These are phyloP conservation scores for Neodiprion fabricii DNA, from an alignment of 1,140 invertebrate species.

Conservation along the genomic window DNA sequence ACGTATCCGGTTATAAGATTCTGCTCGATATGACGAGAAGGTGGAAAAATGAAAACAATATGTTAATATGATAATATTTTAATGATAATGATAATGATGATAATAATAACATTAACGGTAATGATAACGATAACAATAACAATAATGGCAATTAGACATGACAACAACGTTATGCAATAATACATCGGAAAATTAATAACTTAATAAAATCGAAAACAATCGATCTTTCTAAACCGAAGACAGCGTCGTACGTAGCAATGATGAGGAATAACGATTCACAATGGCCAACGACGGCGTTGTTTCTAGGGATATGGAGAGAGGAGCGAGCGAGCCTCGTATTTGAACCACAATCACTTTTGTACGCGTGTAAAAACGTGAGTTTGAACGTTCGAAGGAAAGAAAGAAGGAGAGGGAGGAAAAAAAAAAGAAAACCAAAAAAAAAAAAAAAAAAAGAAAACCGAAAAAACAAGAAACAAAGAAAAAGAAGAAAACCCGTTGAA, in stretches of 20 bases:
- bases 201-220: too few species aligned
- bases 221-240: too few species aligned
- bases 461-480: neutral
- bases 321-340: neutral
- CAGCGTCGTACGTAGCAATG: too few species aligned
- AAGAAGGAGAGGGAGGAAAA: neutral
- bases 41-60: neutral
- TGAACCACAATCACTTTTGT: neutral
- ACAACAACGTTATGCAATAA: constrained; percentile 1
- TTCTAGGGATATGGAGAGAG: too few species aligned
- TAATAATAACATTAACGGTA: neutral
- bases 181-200: neutral
- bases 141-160: neutral
- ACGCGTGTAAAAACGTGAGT: neutral
- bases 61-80: neutral
- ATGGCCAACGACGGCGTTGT: too few species aligned
- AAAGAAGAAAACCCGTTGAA: too few species aligned
- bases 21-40: neutral
- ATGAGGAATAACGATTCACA: too few species aligned
- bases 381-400: neutral
- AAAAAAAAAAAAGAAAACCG: neutral
- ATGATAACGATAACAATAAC: too few species aligned
- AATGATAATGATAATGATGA: neutral
- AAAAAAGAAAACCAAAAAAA: neutral
- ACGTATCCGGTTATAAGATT: neutral